Evolutionary conservation across 2,797 vertebrate species (phyloP).

Genomic region (Hybognathus amarus): DNA sequence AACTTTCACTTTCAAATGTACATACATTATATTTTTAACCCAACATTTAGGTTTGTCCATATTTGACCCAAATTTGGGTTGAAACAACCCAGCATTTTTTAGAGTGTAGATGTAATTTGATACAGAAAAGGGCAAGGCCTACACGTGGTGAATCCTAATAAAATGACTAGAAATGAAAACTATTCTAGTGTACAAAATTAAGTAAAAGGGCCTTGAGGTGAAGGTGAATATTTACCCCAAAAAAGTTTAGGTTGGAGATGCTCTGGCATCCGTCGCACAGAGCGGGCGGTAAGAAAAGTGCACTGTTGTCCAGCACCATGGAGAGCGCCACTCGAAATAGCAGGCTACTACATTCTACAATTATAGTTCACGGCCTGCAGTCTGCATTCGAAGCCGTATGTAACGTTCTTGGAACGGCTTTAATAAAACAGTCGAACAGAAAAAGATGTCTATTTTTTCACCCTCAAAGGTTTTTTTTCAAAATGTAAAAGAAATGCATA

Average conservation of each 20-base stretch:
- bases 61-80: no score
- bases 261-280: not conserved
- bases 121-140: not conserved
- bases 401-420: not conserved
- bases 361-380: conserved; percentile 19
- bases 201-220: not conserved
- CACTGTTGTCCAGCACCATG: conserved; percentile 49
- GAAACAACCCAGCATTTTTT: no score
- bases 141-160: not conserved
- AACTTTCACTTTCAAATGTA: no score
- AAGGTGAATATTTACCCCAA: conserved; percentile 3
- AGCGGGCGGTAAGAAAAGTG: not conserved
- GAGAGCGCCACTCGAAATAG: conserved; percentile 47
- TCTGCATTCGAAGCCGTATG: not conserved
- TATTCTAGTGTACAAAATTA: not conserved
- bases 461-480: not conserved
- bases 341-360: conserved; percentile 24
- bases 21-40: no score
- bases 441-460: not conserved
- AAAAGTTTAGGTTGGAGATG: conserved; percentile 1
- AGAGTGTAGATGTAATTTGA: not conserved
- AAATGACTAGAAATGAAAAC: not conserved
- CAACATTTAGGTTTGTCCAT: no score
- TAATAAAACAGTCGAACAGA: not conserved
- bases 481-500: not conserved